Evolutionary conservation across 2,888 invertebrate genomes (phyloP).

Genomic region (Minunthozetes semirufus): DNA sequence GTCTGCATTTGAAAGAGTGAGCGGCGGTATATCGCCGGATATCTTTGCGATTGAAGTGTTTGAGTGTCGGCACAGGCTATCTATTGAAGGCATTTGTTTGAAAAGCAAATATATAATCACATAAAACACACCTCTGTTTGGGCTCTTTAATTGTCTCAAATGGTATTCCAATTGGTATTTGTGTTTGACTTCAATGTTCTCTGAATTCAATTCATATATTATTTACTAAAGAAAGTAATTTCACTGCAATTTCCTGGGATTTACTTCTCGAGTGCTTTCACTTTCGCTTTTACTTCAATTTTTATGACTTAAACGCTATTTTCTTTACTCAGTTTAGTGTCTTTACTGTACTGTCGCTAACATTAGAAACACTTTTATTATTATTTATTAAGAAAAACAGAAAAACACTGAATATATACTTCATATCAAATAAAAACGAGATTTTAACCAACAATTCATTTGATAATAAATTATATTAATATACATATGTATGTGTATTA

Average conservation of each 20-base stretch:
- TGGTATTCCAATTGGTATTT: background rate
- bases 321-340: too few relatives aligned
- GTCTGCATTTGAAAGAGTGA: background rate
- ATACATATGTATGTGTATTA: too few relatives aligned
- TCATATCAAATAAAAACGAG: too few relatives aligned
- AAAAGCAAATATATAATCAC: constrained; percentile 7
- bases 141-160: background rate
- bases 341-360: too few relatives aligned
- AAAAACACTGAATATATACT: too few relatives aligned
- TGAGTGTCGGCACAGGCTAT: background rate
- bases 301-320: background rate
- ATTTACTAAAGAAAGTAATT: constrained; percentile 7
- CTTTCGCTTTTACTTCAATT: background rate
- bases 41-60: background rate
- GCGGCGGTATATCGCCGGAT: background rate
- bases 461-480: too few relatives aligned
- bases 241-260: constrained; percentile 12
- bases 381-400: background rate
- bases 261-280: background rate
- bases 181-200: background rate
- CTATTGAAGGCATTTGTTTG: background rate
- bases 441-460: too few relatives aligned
- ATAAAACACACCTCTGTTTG: constrained; percentile 8
- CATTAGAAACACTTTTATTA: background rate
- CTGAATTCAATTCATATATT: background rate